Conservation (phyloP, 2,888 invertebrate genomes). For the Macaria liturata region DNA sequence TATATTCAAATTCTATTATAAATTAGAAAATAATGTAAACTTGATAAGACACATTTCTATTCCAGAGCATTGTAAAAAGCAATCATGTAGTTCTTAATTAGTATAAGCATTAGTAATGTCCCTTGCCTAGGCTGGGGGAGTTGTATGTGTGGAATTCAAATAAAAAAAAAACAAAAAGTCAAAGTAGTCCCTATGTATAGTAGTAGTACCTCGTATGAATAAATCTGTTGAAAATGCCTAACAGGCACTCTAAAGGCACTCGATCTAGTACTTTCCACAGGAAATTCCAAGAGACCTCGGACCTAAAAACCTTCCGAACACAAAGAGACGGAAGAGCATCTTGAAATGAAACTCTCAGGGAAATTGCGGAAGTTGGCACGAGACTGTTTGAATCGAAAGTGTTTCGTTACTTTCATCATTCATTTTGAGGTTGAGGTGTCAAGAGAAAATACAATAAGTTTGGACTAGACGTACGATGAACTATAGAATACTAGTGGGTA, state of each 20-base stretch:
- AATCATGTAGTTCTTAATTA: no score
- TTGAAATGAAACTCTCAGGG: constrained; percentile 12
- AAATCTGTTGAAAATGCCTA: no score
- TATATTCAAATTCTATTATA: no score
- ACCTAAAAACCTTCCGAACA: constrained; percentile 7
- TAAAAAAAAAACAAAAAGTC: no score
- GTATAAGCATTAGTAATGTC: no score
- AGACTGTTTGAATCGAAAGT: constrained; percentile 11
- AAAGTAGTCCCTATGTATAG: no score
- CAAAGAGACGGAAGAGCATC: constrained; percentile 15
- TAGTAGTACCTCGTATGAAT: no score
- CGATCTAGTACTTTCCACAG: constrained; percentile 3
- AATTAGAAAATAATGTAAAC: no score
- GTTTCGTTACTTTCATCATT: constrained; percentile 1
- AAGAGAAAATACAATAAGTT: neutral
- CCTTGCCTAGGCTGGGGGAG: no score
- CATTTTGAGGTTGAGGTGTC: neutral
- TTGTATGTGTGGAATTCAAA: no score
- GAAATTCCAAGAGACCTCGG: constrained; percentile 3
- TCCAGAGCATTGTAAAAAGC: no score
- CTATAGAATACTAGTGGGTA: neutral
- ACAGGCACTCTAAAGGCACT: neutral
- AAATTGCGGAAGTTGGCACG: constrained; percentile 13
- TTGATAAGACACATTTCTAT: no score
- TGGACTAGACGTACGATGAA: neutral